These are phyloP conservation scores for Pimephales promelas DNA, from an alignment of 2,113 vertebrate genomes.

Conservation along the genomic window DNA sequence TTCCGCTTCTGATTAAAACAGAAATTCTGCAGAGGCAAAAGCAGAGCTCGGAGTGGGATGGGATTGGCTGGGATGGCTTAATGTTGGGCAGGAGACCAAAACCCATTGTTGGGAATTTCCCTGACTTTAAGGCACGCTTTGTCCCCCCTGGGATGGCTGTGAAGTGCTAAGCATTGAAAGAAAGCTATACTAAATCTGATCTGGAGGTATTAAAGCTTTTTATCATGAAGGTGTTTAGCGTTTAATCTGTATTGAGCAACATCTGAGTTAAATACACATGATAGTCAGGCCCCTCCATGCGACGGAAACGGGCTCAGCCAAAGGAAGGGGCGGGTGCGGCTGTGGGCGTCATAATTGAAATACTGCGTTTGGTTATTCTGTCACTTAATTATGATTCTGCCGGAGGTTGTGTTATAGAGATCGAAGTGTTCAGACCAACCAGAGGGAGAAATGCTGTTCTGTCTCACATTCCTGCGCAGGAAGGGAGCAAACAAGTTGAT, in stretches of 20 bases:
- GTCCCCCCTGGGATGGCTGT: conserved; percentile 53
- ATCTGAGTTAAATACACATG: conserved; percentile 38
- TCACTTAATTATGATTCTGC: conserved; percentile 61
- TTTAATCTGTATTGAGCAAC: conserved; percentile 47
- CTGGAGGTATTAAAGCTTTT: conserved; percentile 59
- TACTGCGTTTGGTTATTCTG: conserved; percentile 48
- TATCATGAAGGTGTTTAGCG: conserved; percentile 43
- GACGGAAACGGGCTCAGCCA: conserved; percentile 7
- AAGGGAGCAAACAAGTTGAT: conserved; percentile 33
- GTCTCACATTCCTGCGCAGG: conserved; percentile 22
- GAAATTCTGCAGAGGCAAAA: conserved; percentile 86
- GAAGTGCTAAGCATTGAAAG: conserved; percentile 51
- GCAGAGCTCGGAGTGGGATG: conserved; percentile 74
- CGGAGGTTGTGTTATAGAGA: conserved; percentile 48
- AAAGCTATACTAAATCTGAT: conserved; percentile 59
- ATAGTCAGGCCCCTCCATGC: conserved; percentile 26
- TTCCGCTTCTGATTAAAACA: conserved; percentile 97
- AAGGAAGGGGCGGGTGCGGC: conserved; percentile 20
- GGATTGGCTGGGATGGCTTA: conserved; percentile 65
- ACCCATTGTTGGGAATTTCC: conserved; percentile 62
- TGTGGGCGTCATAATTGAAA: conserved; percentile 50
- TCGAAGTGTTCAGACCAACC: conserved; percentile 55
- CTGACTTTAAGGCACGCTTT: conserved; percentile 58
- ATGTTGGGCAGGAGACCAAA: conserved; percentile 62
- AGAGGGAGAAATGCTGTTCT: conserved; percentile 55